phyloP scores from a whole-genome alignment of 2,797 vertebrate genomes.

The Oreortyx pictus region DNA sequence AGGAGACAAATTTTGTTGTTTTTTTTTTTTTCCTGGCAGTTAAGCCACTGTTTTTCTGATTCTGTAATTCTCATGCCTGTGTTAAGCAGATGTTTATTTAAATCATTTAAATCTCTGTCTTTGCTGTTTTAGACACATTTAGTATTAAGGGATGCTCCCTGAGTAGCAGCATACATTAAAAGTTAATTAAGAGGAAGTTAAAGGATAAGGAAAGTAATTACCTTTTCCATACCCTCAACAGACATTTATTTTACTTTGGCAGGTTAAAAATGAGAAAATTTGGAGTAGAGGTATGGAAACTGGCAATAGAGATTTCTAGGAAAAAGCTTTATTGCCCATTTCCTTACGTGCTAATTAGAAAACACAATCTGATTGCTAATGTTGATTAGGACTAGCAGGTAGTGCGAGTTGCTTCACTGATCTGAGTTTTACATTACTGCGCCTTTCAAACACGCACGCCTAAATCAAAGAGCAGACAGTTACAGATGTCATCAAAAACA shows the following conservation, averaged over 20 bases:
- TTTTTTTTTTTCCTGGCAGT: slow-evolving; percentile 40
- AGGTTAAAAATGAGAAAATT: slow-evolving; percentile 62
- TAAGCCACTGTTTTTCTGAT: slow-evolving; percentile 50
- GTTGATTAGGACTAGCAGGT: background rate
- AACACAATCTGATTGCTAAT: slow-evolving; percentile 48
- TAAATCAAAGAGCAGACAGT: slow-evolving; percentile 19
- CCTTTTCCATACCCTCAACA: slow-evolving; percentile 41
- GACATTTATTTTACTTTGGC: slow-evolving; percentile 67
- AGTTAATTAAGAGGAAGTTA: slow-evolving; percentile 79
- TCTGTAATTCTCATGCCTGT: slow-evolving; percentile 63
- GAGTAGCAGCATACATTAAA: slow-evolving; percentile 77
- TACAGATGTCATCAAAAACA: background rate
- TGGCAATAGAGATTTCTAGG: slow-evolving; percentile 4
- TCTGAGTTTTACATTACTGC: slow-evolving; percentile 37
- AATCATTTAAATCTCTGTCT: slow-evolving; percentile 79
- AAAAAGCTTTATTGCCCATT: slow-evolving; percentile 48
- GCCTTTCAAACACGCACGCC: background rate
- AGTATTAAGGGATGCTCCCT: slow-evolving; percentile 69
- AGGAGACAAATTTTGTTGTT: background rate
- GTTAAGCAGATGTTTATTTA: slow-evolving; percentile 79
- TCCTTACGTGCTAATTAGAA: slow-evolving; percentile 57
- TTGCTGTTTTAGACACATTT: slow-evolving; percentile 72
- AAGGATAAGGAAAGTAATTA: slow-evolving; percentile 70
- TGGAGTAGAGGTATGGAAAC: slow-evolving; percentile 55
- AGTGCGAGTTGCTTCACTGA: slow-evolving; percentile 32